Evolutionary conservation across 1,140 invertebrate genomes (phyloP), one percentile per base, ranked within the genome.

Genomic region (Drosophila biarmipes): DNA sequence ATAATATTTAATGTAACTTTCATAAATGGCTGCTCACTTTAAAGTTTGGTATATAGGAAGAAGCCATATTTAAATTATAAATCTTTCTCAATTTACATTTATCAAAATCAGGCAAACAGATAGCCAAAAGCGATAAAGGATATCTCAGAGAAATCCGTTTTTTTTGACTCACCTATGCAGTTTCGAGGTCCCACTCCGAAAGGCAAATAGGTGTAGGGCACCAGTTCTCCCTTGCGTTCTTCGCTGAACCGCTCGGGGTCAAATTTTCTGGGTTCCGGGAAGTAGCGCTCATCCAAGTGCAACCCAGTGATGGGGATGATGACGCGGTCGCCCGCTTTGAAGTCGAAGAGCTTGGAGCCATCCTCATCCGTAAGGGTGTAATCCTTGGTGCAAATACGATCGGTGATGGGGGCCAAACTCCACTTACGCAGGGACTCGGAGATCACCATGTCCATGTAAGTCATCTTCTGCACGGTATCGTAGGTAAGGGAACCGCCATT

Each of bases 401-500:
- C 94, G 0, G 93, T 76, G 0, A 87, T 61, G 0, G 92, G 52
- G 0, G 89, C 92, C 3, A 94, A 80, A 2, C 95, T 92, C 92
- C 94, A 94, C 27, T 93, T 92, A 21, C 95, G 91, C 6, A 96
- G 57, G 0, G 93, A 92, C 87, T 96, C 95, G 59, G 92, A 93
- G 0, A 94, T 72, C 4, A 94, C 93, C 92, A 94, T 94, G 69
- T 96, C 95, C 87, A 96, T 78, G 75, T 95, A 96, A 17, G 93
- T 93, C 92, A 96, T 92, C 27, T 93, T 92, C 31, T 92, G 82
- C 0, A 96, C 90, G 12, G 93, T 93, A 27, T 92, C 92, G 54
- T 93, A 94, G 6, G 71, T 92, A 0, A 94, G 73, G 2, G 48
- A 15, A 31, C 91, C 91, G 0, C 93, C 94, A 19, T 92, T 82